These are phyloP conservation scores for Pavo muticus DNA, from an alignment of 2,113 vertebrate species.

Conservation along the genomic window DNA sequence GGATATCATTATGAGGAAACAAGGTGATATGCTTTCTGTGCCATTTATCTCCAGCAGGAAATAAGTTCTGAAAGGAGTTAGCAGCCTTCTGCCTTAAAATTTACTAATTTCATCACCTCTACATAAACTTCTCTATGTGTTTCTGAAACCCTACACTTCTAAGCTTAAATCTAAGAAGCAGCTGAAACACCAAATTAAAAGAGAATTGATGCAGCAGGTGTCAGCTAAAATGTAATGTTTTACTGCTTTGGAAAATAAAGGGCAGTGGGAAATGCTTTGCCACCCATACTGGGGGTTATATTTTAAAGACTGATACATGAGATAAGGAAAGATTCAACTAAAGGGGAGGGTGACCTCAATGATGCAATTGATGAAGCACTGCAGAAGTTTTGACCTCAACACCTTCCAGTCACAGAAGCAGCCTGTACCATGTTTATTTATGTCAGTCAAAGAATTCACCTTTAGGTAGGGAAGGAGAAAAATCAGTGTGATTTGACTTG, in stretches of 20 bases:
- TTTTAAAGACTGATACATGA: background rate
- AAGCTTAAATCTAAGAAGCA: background rate
- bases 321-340: background rate
- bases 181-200: background rate
- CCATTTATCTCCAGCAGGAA: background rate
- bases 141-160: background rate
- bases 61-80: background rate
- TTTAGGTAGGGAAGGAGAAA: background rate
- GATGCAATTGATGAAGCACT: background rate
- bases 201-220: background rate
- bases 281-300: background rate
- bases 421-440: background rate
- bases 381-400: background rate
- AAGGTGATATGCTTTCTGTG: background rate
- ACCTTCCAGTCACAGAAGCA: background rate
- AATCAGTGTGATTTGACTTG: background rate
- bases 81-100: background rate
- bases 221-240: background rate
- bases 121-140: background rate
- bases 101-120: background rate
- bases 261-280: background rate
- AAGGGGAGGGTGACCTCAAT: background rate
- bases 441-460: background rate
- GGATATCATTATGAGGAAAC: background rate
- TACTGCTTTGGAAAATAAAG: background rate